These are phyloP conservation scores for Phortica magna DNA, from an alignment of 2,888 invertebrate species.

Conservation along the genomic window DNA sequence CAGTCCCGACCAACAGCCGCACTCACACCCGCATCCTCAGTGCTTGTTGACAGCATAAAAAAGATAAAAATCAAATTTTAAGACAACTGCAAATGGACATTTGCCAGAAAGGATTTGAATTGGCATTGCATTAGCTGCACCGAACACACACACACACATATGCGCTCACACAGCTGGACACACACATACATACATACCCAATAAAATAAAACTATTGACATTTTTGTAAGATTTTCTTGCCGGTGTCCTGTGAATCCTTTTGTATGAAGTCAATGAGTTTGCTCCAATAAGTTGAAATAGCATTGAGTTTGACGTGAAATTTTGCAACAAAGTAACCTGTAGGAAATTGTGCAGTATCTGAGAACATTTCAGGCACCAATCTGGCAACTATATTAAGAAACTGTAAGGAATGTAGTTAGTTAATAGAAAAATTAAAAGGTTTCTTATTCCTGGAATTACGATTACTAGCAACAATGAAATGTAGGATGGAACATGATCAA, in stretches of 20 bases:
- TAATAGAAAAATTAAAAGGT: too few relatives aligned
- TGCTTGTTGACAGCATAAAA: conserved; percentile 12
- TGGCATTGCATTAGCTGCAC: conserved; percentile 10
- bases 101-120: conserved; percentile 30
- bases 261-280: conserved; percentile 12
- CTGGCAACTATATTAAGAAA: too few relatives aligned
- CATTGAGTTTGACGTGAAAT: neutral
- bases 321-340: too few relatives aligned
- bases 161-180: neutral
- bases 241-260: conserved; percentile 9
- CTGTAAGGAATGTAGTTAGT: too few relatives aligned
- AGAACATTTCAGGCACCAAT: too few relatives aligned
- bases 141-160: neutral
- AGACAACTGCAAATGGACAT: conserved; percentile 39
- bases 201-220: neutral
- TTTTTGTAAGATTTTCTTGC: conserved; percentile 9
- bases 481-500: too few relatives aligned
- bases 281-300: conserved; percentile 27
- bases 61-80: conserved; percentile 37
- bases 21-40: neutral
- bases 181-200: neutral
- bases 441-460: too few relatives aligned
- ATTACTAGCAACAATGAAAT: too few relatives aligned
- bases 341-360: too few relatives aligned
- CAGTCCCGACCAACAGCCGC: neutral